phyloP scores from a whole-genome alignment of 2,797 vertebrate species.

The Helarctos malayanus region DNA sequence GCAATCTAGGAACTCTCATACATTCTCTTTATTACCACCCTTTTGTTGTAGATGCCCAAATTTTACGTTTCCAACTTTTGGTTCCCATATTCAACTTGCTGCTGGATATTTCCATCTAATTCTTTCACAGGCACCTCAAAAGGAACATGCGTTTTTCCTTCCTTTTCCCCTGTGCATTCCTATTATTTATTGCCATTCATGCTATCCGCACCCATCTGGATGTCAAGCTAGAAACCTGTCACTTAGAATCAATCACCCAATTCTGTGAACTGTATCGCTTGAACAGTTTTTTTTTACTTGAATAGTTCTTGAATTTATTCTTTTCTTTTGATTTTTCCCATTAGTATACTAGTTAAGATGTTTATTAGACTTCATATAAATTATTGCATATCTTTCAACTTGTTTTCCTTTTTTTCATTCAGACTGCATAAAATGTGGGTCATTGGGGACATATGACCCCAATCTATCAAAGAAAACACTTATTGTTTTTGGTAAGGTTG shows the following conservation, averaged over 20 bases:
- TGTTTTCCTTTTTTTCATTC: neutral
- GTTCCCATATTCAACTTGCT: neutral
- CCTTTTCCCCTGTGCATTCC: neutral
- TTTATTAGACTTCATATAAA: neutral
- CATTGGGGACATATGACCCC: neutral
- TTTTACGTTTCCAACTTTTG: neutral
- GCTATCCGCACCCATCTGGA: neutral
- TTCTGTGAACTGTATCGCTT: constrained; percentile 29
- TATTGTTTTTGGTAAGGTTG: neutral
- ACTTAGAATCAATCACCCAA: neutral
- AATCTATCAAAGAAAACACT: neutral
- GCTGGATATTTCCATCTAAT: neutral
- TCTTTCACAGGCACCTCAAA: neutral
- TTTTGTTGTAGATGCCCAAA: neutral
- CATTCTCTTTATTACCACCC: neutral
- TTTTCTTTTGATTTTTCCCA: neutral
- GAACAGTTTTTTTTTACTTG: neutral
- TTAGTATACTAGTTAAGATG: neutral
- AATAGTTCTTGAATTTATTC: neutral
- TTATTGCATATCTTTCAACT: neutral
- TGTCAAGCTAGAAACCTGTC: neutral
- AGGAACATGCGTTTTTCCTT: neutral
- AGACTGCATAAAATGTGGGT: neutral
- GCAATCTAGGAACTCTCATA: neutral
- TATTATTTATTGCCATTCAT: neutral